Evolutionary conservation across 2,797 vertebrate species (phyloP), one percentile per base, ranked within the genome.

Genomic region (Alfaro cultratus): DNA sequence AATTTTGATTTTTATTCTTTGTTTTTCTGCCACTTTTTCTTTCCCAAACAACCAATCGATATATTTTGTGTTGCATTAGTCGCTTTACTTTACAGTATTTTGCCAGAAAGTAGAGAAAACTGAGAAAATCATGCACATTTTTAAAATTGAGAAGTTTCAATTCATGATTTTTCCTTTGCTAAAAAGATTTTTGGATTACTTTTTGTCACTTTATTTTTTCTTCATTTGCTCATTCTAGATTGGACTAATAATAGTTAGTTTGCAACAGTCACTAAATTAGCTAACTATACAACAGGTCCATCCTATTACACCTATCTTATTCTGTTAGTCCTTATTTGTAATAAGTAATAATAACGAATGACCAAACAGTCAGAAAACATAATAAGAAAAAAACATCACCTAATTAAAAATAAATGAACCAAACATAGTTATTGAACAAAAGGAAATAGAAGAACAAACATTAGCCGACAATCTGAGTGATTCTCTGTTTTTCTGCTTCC

Each of bases 401-500:
- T 39, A 13, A 68, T 41, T 68, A 68, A 26, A 41, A 21, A 26
- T 68, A 23, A 41, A 26, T 5, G 0, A 41, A 41, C 64, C 39
- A 26, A 43, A 39, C 34, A 7, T 13, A 41, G 23, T 26, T 10
- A 13, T 70, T 41, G 9, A 43, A 70, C 26, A 12, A 68, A 41
- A 70, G 8, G 4, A 13, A 26, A 15, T 43, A 12, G 23, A 70
- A 70, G 5, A 43, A 70, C 23, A 70, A 43, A 70, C 12, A 43
- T 26, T 43, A 43, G 12, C 11, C 21, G 43, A 43, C 67, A 45
- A n/a, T 70, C 45, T 29, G 41, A 71, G 43, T 46, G 36, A 68
- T 68, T n/a, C 16, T n/a, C 1, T 9, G 45, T 3, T 41, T 79
- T 45, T 86, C 13, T 82, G 49, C 92, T 60, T 92, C 57, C 84